phyloP scores from a whole-genome alignment of 2,113 vertebrate genomes.

The Lutjanus erythropterus region DNA sequence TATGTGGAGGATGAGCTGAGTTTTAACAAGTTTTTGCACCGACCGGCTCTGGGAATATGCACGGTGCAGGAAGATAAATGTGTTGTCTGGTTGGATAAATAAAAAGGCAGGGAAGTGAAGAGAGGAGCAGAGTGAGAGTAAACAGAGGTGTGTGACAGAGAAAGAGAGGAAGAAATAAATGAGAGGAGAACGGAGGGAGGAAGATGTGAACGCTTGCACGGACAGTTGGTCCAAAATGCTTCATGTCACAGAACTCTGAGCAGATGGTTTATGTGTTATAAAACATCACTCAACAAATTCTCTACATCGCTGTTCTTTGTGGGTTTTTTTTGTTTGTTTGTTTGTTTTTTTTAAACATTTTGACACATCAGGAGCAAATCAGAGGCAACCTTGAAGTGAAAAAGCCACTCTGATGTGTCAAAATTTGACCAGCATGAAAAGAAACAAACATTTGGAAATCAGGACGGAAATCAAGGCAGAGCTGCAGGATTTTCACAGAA shows the following conservation, averaged over 20 bases:
- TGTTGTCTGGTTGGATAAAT: slow-evolving; percentile 27
- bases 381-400: not conserved
- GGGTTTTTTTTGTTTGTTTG: no score
- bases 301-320: not conserved
- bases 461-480: not conserved
- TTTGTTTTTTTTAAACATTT: no score
- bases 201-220: not conserved
- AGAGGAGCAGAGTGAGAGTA: slow-evolving; percentile 16
- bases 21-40: not conserved
- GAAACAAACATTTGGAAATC: not conserved
- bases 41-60: slow-evolving; percentile 25
- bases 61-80: slow-evolving; percentile 42
- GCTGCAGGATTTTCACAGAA: not conserved
- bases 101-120: slow-evolving; percentile 26
- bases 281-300: not conserved
- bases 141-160: slow-evolving; percentile 9
- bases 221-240: not conserved
- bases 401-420: not conserved
- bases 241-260: not conserved
- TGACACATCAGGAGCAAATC: no score
- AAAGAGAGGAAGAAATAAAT: not conserved
- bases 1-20: not conserved
- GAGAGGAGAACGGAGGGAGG: not conserved
- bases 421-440: not conserved
- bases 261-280: not conserved